Evolutionary conservation across 2,113 vertebrate genomes (phyloP).

Genomic region (Neodon shergylaensis): DNA sequence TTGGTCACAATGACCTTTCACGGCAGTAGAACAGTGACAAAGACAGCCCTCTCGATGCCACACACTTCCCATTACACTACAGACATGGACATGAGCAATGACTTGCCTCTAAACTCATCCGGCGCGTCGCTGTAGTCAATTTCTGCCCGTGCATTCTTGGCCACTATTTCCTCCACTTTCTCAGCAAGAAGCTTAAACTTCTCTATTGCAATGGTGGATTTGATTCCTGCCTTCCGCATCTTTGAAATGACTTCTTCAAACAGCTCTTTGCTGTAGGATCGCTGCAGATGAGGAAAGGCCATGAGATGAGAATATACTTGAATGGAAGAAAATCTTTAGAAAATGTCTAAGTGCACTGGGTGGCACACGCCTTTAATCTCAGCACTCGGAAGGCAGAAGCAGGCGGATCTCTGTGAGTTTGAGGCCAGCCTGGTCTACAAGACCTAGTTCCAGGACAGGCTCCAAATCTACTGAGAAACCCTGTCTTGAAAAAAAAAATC

Average conservation of each 20-base stretch:
- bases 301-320: not conserved
- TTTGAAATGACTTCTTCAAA: slow-evolving; percentile 99
- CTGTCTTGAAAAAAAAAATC: no score
- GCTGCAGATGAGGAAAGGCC: slow-evolving; percentile 84
- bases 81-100: rapidly evolving
- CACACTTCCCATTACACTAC: no score
- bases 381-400: no score
- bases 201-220: slow-evolving; percentile 98
- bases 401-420: no score
- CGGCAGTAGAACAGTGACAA: not conserved
- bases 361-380: no score
- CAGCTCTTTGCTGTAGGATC: slow-evolving; percentile 97
- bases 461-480: no score
- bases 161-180: slow-evolving; percentile 97
- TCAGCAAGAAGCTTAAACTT: slow-evolving; percentile 98
- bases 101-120: slow-evolving; percentile 96
- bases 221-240: slow-evolving; percentile 99
- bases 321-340: not conserved
- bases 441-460: no score
- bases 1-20: not conserved
- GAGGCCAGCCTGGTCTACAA: no score
- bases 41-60: not conserved
- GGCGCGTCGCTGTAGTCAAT: slow-evolving; percentile 99
- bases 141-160: slow-evolving; percentile 96
- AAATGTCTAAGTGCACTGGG: not conserved